Base-by-base conservation (phyloP, 2,797 vertebrate species). In the Cuculus canorus region DNA sequence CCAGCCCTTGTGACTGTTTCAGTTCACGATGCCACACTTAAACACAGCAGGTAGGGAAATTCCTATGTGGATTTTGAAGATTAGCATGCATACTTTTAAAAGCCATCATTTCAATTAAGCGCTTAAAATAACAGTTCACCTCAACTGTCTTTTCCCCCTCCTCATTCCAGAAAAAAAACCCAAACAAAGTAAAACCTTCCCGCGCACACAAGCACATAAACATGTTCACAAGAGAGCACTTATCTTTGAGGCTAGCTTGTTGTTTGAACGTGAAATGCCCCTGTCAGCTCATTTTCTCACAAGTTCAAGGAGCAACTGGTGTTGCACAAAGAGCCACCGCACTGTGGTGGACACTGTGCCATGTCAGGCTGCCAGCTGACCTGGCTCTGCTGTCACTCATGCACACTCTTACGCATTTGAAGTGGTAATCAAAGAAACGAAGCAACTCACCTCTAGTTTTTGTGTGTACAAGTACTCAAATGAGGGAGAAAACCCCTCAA, bases 41-140 rank as follows among this genome's bases (percentile, higher is more conserved):
- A 33, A 57, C 13, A 68, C 24, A 73, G 88, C 69, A 95, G 85
- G 68, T 84, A 92, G 91, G 90, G 95, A 95, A 93, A 95, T 82
- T 90, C 81, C 41, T 3, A 41, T 25, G 2, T 4, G 64, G 91
- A 93, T 92, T 95, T 84, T 94, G 81, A 86, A 90, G 90, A 94
- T 86, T 86, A 93, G 60, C 64, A 88, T 0, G 3, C 50, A n/a
- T 17, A 30, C 19, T 41, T 94, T 96, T 56, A 87, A 88, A 92
- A 85, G 66, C 48, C 65, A 68, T 17, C 1, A 0, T 89, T 92
- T 77, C 63, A 89, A 68, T 48, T 30, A 69, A 76, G 56, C 73
- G 61, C 72, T 94, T 89, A 77, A 90, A 95, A 52, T 32, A 96
- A 79, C 57, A 88, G 60, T 17, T 91, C 70, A 66, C 75, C 76